These are phyloP conservation scores for Smittia sp. DNA, from an alignment of 2,888 invertebrate species.

Conservation along the genomic window DNA sequence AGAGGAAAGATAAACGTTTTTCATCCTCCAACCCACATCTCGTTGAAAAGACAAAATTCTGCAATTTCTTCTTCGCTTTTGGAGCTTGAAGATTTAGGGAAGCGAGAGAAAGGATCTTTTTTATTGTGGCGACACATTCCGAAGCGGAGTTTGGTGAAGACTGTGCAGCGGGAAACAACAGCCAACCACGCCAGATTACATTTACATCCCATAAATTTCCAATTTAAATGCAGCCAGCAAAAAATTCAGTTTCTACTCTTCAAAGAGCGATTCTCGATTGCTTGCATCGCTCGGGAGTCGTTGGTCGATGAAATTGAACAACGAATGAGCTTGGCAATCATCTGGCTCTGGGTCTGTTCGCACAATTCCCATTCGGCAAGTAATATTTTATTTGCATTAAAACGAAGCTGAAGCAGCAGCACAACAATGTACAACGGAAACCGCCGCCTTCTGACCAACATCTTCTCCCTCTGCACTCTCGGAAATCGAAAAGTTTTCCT, in stretches of 20 bases:
- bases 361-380: not conserved
- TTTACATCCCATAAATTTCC: conserved; percentile 26
- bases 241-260: not conserved
- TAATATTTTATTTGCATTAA: not conserved
- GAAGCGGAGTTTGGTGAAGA: not conserved
- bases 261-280: not conserved
- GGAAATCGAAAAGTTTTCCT: conserved; percentile 5
- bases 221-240: conserved; percentile 21
- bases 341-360: not conserved
- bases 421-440: not conserved
- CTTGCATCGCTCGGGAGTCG: not conserved
- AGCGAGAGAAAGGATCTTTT: not conserved
- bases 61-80: not conserved
- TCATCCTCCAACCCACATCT: not conserved
- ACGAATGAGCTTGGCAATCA: not conserved
- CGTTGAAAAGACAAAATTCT: not conserved
- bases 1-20: not conserved
- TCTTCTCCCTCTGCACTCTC: not conserved
- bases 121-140: conserved; percentile 21
- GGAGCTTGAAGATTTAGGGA: not conserved
- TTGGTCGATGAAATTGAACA: not conserved
- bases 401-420: not conserved
- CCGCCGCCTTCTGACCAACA: not conserved
- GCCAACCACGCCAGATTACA: conserved; percentile 12
- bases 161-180: conserved; percentile 10